Evolutionary conservation across 2,888 invertebrate genomes (phyloP).

Genomic region (Rhamnusium bicolor): DNA sequence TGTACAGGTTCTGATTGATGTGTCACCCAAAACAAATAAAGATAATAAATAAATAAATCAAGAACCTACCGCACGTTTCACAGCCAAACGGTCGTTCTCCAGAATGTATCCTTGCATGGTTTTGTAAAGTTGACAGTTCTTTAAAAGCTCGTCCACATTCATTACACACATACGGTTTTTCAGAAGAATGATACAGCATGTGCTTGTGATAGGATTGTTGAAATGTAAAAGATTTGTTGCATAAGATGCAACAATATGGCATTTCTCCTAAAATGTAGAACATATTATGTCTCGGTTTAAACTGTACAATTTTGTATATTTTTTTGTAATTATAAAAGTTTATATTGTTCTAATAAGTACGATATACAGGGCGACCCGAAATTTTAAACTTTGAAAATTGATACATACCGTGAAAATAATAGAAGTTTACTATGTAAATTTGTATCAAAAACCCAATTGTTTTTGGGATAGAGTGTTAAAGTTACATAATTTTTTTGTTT

Average conservation of each 20-base stretch:
- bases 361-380: too few relatives aligned
- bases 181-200: constrained; percentile 88
- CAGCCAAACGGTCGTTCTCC: constrained; percentile 91
- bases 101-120: constrained; percentile 88
- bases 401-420: too few relatives aligned
- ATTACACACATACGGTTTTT: constrained; percentile 83
- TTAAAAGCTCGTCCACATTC: constrained; percentile 89
- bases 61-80: constrained; percentile 83
- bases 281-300: too few relatives aligned
- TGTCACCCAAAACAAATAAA: neutral
- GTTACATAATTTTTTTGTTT: too few relatives aligned
- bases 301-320: too few relatives aligned
- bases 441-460: too few relatives aligned
- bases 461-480: too few relatives aligned
- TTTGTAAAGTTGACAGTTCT: constrained; percentile 89
- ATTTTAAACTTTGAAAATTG: too few relatives aligned
- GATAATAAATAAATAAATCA: neutral
- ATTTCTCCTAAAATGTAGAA: constrained; percentile 81
- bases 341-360: too few relatives aligned
- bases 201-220: constrained; percentile 94
- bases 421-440: too few relatives aligned
- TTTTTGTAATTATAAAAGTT: too few relatives aligned
- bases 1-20: too few relatives aligned
- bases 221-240: constrained; percentile 90
- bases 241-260: constrained; percentile 87